Evolutionary conservation across 2,113 vertebrate species (phyloP), one percentile per base, ranked within the genome.

Genomic region (Polyodon spathula): DNA sequence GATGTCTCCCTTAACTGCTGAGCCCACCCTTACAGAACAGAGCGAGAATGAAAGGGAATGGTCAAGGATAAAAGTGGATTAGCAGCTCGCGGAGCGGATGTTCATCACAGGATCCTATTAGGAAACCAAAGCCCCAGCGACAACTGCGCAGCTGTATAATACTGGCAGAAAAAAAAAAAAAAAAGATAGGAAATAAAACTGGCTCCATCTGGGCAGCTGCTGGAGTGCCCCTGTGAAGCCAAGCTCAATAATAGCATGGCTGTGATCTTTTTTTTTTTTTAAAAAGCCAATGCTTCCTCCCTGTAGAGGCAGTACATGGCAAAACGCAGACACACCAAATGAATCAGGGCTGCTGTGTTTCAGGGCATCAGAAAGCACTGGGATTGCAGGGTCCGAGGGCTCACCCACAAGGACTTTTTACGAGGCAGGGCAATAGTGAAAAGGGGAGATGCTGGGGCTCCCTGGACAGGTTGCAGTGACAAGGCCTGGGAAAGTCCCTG

Each of bases 171-270:
- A 8, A 27, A 55, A 84, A 84, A 71, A 84, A 83, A 84, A 83
- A 72, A 81, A 82, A 84, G 74, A 76, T 80, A 83, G 79, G 81
- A 81, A 78, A 80, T 85, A 84, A 84, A 82, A 84, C 81, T 81
- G 74, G 76, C 75, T 85, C 83, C 84, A 83, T 86, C 84, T 86
- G 85, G 81, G 81, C 76, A 73, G 75, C 77, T 79, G 75, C 78
- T 81, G 74, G 67, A 68, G 73, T 68, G 76, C 71, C 76, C 74
- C 78, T 58, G 17, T 27, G 53, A 55, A 5, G 53, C 8, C 37
- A 55, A 17, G 6, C 17, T 17, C 4, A 55, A 55, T 37, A 37
- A 17, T 8, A 17, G 37, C 16, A 55, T 17, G 17, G 37, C 53
- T 55, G 53, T 38, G 37, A 27, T n/a, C 46, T 5, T 5, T 8